A percentile compares a stretch with the other conserved stretches of the same genome.
phyloP scores from a whole-genome alignment of 2,113 vertebrate species.

The Ranitomeya variabilis region DNA sequence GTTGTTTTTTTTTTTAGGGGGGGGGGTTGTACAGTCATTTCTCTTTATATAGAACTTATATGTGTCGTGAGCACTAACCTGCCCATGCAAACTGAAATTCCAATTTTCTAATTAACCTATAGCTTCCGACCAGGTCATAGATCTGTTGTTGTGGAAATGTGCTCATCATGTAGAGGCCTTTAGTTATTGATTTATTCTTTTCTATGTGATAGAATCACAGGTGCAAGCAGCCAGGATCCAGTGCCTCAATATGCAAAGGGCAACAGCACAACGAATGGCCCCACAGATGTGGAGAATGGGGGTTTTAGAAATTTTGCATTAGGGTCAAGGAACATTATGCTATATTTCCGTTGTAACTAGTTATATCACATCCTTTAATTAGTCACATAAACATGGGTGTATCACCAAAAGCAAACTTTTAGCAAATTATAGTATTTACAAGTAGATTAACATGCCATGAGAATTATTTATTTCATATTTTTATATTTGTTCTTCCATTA shows the following conservation, averaged over 20 bases:
- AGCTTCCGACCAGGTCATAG: not conserved
- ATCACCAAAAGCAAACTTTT: no score
- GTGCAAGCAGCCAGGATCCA: not conserved
- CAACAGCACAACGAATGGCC: not conserved
- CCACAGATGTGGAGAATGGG: not conserved
- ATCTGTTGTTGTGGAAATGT: not conserved
- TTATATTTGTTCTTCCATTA: no score
- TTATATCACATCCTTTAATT: no score
- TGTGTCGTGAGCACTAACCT: not conserved
- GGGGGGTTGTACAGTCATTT: no score
- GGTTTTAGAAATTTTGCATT: not conserved
- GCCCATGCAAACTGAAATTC: not conserved
- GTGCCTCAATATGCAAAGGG: not conserved
- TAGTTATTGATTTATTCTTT: not conserved
- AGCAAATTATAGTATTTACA: no score
- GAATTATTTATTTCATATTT: no score
- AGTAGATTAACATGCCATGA: no score
- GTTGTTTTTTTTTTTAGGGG: no score
- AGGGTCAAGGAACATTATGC: no score
- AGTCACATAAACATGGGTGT: no score
- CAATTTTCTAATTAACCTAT: not conserved
- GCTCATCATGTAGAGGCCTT: not conserved
- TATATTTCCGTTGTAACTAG: not conserved
- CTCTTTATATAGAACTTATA: not conserved
- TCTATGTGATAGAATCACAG: not conserved